Percentiles rank a stretch among this genome's conserved stretches.
Conservation (phyloP, 2,888 invertebrate species). For the Cataglyphis cursor region DNA sequence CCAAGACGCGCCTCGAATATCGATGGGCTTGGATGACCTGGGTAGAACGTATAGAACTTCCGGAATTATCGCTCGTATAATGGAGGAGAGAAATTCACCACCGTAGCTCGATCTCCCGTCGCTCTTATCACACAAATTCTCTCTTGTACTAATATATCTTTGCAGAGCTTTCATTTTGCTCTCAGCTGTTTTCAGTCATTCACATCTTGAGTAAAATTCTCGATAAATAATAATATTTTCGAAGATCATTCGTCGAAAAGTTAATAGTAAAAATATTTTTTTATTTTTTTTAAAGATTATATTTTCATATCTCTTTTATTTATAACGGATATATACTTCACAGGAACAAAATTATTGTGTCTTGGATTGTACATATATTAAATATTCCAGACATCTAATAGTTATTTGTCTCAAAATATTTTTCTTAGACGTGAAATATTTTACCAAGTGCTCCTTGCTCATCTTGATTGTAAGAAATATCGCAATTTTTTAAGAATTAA, state of each 20-base stretch:
- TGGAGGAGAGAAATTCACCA: neutral
- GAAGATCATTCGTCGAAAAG: neutral
- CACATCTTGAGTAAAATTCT: neutral
- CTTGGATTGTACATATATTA: neutral
- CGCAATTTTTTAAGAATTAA: neutral
- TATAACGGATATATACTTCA: neutral
- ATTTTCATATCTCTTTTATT: neutral
- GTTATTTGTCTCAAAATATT: neutral
- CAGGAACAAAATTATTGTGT: neutral
- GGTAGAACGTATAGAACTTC: constrained; percentile 23
- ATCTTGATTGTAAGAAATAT: neutral
- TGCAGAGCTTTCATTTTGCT: neutral
- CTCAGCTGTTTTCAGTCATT: neutral
- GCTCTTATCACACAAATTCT: neutral
- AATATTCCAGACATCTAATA: neutral
- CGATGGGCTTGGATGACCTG: constrained; percentile 43
- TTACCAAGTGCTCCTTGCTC: neutral
- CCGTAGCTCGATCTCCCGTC: neutral
- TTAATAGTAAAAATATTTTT: neutral
- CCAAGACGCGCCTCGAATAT: constrained; percentile 55
- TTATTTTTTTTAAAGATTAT: neutral
- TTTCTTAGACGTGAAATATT: neutral
- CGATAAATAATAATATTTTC: neutral
- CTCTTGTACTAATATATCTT: neutral
- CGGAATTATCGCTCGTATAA: constrained; percentile 36